A percentile compares a stretch with the other conserved stretches of the same genome.
Evolutionary conservation across 2,113 vertebrate species (phyloP).

Genomic region (Dipodomys stephensi): DNA sequence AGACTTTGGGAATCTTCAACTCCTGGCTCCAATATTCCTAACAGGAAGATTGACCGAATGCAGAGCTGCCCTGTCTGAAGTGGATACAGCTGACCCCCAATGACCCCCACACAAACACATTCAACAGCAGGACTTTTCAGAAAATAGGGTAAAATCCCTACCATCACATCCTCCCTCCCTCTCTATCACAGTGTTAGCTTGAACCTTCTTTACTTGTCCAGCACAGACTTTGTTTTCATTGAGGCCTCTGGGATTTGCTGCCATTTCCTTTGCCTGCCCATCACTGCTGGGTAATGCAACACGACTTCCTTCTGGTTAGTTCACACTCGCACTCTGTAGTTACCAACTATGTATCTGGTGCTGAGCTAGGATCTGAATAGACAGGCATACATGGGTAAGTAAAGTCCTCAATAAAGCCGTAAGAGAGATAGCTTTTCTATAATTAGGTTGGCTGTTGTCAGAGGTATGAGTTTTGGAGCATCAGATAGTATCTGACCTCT

Average conservation of each 20-base stretch:
- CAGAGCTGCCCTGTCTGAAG: neutral
- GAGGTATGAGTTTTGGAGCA: neutral
- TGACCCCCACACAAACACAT: neutral
- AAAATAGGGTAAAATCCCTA: neutral
- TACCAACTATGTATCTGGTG: neutral
- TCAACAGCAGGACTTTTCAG: neutral
- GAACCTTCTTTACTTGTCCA: neutral
- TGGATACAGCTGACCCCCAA: neutral
- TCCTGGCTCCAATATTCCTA: neutral
- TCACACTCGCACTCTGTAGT: neutral
- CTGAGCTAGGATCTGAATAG: neutral
- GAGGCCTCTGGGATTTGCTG: rapidly evolving
- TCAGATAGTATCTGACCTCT: neutral
- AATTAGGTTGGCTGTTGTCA: neutral
- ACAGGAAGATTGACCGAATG: neutral
- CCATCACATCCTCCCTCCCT: neutral
- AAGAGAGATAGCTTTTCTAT: neutral
- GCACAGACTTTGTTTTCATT: neutral
- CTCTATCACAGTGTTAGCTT: neutral
- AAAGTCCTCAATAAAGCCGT: neutral
- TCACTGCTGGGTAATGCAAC: neutral
- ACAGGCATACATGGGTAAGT: neutral
- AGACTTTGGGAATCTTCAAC: neutral
- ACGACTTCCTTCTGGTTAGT: neutral
- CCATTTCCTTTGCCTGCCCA: too few relatives aligned